Evolutionary conservation across 2,113 vertebrate species (phyloP).

Genomic region (Sander lucioperca): DNA sequence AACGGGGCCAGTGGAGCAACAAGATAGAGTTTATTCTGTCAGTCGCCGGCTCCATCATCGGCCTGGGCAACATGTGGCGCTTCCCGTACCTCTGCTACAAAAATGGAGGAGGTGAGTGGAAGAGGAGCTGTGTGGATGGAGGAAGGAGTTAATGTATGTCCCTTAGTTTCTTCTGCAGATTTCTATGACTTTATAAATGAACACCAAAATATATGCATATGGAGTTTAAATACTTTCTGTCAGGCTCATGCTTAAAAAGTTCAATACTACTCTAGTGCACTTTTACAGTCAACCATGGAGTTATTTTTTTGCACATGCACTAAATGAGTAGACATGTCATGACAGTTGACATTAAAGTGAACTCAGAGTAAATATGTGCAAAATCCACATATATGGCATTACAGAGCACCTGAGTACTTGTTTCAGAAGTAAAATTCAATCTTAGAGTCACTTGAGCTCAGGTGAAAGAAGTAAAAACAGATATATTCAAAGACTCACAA

Average conservation of each 20-base stretch:
- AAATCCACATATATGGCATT: background rate
- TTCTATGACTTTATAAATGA: background rate
- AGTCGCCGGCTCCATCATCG: slow-evolving; percentile 92
- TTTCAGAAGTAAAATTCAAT: background rate
- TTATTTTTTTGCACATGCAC: background rate
- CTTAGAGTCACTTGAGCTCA: background rate
- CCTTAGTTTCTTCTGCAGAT: background rate
- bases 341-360: background rate
- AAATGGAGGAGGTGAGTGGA: slow-evolving; percentile 92
- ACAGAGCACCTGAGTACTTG: background rate
- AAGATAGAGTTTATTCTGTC: slow-evolving; percentile 93
- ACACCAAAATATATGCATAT: background rate
- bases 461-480: background rate
- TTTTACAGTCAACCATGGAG: background rate
- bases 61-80: slow-evolving; percentile 94
- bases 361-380: background rate
- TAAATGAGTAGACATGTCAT: background rate
- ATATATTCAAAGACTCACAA: background rate
- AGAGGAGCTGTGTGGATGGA: background rate
- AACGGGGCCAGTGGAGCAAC: slow-evolving; percentile 93
- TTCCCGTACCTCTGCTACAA: slow-evolving; percentile 98
- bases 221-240: background rate
- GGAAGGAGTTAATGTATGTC: background rate
- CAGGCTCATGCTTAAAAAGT: background rate
- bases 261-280: background rate